Base-by-base conservation (phyloP, 2,888 invertebrate genomes). In the Lithosia quadra region DNA sequence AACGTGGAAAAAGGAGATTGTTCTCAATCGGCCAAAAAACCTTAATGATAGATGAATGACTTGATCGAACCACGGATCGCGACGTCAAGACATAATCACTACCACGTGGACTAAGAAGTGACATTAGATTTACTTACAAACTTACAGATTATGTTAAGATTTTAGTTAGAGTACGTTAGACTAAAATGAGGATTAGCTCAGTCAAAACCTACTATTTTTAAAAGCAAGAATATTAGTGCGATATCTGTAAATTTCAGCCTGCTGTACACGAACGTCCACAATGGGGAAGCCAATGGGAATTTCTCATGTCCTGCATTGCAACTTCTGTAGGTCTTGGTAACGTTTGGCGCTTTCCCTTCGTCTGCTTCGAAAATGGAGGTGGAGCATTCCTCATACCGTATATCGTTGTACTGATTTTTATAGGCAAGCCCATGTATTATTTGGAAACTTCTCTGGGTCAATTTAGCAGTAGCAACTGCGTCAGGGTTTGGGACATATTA, bases 391-490 rank as follows among this genome's bases (percentile, higher is more conserved):
- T 97, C 1, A 96, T 97, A 71, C 97, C 97, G 0, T 97, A 97
- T 86, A 95, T 97, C 49, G 95, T 97, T 49, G 96, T 97, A 2
- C 90, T 97, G 33, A 86, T 97, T 56, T 84, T 97, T 59, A 96
- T 97, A 74, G 97, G 97, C 66, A 96, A 97, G 80, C 97, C 98
- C 0, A 96, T 98, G 93, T 98, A 98, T 87, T 98, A 97, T 84
- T 91, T 98, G 86, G 98, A 98, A 92, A 97, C 97, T 89, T 95
- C 97, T 0, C 91, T 98, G 9, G 98, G 98, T 7, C 98, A 98
- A 89, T 98, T 98, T 86, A 96, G 97, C 67, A 97, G 97, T 78
- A 96, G 96, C 82, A 98, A 98, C 68, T 97, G 97, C 58, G 97
- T 98, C 1, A 97, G 97, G 88, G 96, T 98, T 62, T 96, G 96